A percentile compares a stretch with the other conserved stretches of the same genome.
Evolutionary conservation across 2,113 vertebrate species (phyloP).

Genomic region (Mustelus asterias): DNA sequence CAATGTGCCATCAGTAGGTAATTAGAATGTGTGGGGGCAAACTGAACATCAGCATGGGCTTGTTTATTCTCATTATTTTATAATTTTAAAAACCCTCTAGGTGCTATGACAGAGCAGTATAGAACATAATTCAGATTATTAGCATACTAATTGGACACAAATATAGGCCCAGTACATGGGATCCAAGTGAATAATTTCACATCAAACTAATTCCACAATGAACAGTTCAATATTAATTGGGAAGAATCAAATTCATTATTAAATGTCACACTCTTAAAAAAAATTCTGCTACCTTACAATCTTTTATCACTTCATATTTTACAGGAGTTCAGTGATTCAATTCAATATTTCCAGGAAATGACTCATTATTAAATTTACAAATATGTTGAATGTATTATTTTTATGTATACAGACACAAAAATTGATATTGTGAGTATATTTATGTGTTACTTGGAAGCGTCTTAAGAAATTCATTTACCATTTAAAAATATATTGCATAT

Average conservation of each 20-base stretch:
- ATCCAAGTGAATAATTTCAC: conserved; percentile 82
- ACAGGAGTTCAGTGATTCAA: conserved; percentile 11
- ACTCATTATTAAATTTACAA: conserved; percentile 7
- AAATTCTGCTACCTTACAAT: conserved; percentile 7
- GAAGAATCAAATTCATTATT: conserved; percentile 38
- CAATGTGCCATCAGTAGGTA: conserved; percentile 72
- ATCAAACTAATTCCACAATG: conserved; percentile 77
- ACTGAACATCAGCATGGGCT: conserved; percentile 78
- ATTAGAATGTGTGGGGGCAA: conserved; percentile 67
- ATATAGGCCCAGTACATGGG: conserved; percentile 81
- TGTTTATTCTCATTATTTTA: conserved; percentile 92
- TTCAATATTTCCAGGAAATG: conserved; percentile 16
- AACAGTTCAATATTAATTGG: conserved; percentile 49
- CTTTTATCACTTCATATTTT: conserved; percentile 29
- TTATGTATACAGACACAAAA: not conserved
- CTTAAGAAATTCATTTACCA: not conserved
- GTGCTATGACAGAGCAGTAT: conserved; percentile 79
- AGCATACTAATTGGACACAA: conserved; percentile 88
- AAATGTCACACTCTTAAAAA: conserved; percentile 34
- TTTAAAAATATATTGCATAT: conserved; percentile 18
- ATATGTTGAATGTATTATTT: not conserved
- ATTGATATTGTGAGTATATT: not conserved
- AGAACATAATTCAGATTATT: conserved; percentile 87
- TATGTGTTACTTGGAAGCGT: not conserved
- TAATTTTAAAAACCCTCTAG: conserved; percentile 87